Percentiles rank a stretch among this genome's conserved stretches.
phyloP scores from a whole-genome alignment of 2,888 invertebrate species.

The Cotesia congregata region DNA sequence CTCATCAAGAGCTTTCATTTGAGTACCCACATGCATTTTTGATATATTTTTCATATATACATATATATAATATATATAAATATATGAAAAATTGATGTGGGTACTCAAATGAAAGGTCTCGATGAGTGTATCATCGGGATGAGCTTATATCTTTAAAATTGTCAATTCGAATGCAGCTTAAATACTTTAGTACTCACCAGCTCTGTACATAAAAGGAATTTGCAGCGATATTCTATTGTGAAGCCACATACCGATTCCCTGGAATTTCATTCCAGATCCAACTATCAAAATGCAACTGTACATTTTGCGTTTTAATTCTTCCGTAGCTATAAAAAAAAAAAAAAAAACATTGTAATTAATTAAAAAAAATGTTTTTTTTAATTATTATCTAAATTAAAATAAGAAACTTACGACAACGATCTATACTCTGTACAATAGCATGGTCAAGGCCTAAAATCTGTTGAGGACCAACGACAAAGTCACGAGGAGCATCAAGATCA shows the following conservation, averaged over 20 bases:
- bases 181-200: conserved; percentile 67
- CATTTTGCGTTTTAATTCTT: conserved; percentile 94
- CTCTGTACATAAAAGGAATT: conserved; percentile 84
- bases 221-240: conserved; percentile 88
- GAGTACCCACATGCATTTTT: too few relatives aligned
- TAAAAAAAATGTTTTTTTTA: too few relatives aligned
- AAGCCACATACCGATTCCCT: conserved; percentile 88
- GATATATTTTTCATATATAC: too few relatives aligned
- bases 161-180: too few relatives aligned
- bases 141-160: too few relatives aligned
- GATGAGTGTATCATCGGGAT: too few relatives aligned
- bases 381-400: neutral
- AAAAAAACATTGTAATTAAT: conserved; percentile 4
- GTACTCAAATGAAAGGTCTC: too few relatives aligned
- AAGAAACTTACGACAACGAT: conserved; percentile 80
- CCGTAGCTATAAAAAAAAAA: conserved; percentile 73
- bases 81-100: too few relatives aligned
- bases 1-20: too few relatives aligned
- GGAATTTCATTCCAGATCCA: conserved; percentile 92
- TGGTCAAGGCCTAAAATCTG: conserved; percentile 91
- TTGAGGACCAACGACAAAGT: conserved; percentile 81
- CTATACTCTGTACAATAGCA: conserved; percentile 92
- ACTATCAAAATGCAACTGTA: conserved; percentile 92
- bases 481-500: conserved; percentile 70
- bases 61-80: too few relatives aligned